Percentiles rank a stretch among this genome's conserved stretches.
These are phyloP conservation scores for Scolopax rusticola DNA, from an alignment of 2,797 vertebrate species.

Conservation along the genomic window DNA sequence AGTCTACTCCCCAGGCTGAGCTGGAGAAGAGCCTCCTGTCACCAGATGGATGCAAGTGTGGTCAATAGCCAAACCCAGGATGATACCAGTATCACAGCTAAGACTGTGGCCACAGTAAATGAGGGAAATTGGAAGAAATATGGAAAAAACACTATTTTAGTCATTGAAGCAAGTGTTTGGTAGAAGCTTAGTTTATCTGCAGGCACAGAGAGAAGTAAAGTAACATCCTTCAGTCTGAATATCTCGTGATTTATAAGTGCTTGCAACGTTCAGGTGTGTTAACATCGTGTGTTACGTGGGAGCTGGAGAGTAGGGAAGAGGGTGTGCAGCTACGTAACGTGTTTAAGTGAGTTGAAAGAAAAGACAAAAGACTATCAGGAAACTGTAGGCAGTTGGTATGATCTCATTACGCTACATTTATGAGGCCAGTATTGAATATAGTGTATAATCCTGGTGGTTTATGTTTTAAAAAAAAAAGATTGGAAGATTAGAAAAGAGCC, in stretches of 20 bases:
- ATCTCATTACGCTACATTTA: not conserved
- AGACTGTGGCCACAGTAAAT: not conserved
- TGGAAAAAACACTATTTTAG: not conserved
- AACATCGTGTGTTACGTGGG: accelerated
- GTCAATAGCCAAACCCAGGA: not conserved
- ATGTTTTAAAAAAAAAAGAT: not conserved
- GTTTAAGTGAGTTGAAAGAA: not conserved
- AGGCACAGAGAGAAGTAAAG: not conserved
- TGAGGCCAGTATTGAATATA: not conserved
- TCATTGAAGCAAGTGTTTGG: not conserved
- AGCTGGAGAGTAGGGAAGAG: not conserved
- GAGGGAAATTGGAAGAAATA: not conserved
- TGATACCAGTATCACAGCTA: not conserved
- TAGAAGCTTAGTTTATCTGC: not conserved
- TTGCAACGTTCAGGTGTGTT: not conserved
- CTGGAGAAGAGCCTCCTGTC: not conserved
- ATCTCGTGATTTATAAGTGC: not conserved
- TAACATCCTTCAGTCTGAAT: not conserved
- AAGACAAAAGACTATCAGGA: not conserved
- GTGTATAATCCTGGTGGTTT: not conserved
- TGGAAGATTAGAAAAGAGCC: not conserved
- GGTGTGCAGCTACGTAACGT: not conserved
- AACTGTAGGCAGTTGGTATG: not conserved
- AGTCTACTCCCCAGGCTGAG: not conserved
- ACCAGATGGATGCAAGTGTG: not conserved